phyloP scores from a whole-genome alignment of 2,888 invertebrate species.

The Pyrgus malvae region DNA sequence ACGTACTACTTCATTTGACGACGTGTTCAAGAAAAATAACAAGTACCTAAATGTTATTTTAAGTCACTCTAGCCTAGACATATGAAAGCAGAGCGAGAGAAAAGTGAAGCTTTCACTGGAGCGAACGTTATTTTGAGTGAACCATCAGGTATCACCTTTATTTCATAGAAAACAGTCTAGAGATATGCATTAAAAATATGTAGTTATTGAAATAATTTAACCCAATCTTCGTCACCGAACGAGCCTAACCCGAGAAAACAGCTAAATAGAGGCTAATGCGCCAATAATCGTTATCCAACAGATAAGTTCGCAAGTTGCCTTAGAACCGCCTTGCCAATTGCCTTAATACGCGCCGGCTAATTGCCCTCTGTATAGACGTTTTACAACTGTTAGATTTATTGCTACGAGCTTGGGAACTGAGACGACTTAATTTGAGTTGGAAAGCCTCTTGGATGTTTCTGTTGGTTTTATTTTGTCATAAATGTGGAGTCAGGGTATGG shows the following conservation, averaged over 20 bases:
- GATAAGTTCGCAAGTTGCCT: conserved; percentile 54
- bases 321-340: conserved; percentile 61
- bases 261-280: conserved; percentile 52
- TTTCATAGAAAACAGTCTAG: no score
- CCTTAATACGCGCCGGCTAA: conserved; percentile 58
- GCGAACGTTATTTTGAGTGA: no score
- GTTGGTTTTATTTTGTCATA: not conserved
- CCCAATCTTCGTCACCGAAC: not conserved
- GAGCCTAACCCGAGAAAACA: not conserved
- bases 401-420: not conserved
- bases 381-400: conserved; percentile 8
- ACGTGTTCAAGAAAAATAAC: no score
- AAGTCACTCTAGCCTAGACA: no score
- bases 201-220: no score
- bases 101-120: no score
- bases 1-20: no score
- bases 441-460: not conserved
- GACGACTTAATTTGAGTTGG: not conserved
- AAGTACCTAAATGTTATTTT: no score
- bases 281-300: conserved; percentile 71
- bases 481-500: not conserved
- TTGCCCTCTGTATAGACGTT: conserved; percentile 38
- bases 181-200: no score
- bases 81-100: no score
- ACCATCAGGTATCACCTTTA: no score